Conservation (phyloP, 2,888 invertebrate species). For the Steromphala cineraria region DNA sequence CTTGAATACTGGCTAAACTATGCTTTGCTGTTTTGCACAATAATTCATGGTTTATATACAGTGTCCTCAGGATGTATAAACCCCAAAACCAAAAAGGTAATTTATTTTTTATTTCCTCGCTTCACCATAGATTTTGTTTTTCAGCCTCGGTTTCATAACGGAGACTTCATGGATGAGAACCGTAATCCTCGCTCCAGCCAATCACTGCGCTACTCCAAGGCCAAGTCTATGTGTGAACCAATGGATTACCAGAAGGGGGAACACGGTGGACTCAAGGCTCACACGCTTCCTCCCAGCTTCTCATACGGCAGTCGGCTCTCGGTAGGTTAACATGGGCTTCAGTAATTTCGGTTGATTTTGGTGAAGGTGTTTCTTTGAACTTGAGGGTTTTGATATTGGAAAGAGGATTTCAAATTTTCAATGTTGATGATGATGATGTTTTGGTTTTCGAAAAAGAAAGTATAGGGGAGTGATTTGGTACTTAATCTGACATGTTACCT, state of each 20-base stretch:
- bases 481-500: too few species aligned
- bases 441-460: too few species aligned
- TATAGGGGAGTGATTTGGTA: too few species aligned
- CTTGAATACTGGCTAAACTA: too few species aligned
- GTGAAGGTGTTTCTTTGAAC: too few species aligned
- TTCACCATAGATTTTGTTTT: background rate
- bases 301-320: background rate
- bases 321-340: background rate
- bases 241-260: background rate
- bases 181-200: background rate
- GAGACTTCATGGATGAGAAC: background rate
- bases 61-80: too few species aligned
- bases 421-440: too few species aligned
- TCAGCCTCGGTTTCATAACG: background rate
- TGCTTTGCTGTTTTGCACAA: too few species aligned
- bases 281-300: constrained; percentile 34
- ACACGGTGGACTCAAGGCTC: constrained; percentile 12
- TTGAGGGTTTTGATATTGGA: too few species aligned
- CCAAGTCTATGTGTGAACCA: constrained; percentile 34
- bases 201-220: constrained; percentile 20
- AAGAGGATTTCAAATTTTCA: too few species aligned
- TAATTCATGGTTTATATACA: too few species aligned
- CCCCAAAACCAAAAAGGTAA: background rate
- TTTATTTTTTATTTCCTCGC: background rate
- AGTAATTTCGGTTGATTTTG: too few species aligned